Conservation (phyloP, 1,140 invertebrate genomes). For the Calycopis cecrops region DNA sequence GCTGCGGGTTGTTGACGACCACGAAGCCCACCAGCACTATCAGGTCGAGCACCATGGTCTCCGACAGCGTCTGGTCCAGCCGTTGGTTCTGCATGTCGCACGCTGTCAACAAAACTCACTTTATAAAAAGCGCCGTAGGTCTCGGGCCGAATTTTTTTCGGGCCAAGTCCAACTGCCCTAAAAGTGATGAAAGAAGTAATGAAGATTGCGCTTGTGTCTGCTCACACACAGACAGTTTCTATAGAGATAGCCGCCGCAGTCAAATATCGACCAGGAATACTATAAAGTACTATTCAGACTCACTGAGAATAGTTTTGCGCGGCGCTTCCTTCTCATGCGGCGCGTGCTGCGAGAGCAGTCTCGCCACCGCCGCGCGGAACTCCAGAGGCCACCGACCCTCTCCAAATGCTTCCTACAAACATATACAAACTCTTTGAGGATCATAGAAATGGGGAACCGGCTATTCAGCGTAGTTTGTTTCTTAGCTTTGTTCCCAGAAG, state of each 20-base stretch:
- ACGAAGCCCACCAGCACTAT: slow-evolving; percentile 74
- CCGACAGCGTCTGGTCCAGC: slow-evolving; percentile 51
- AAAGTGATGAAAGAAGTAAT: too few relatives aligned
- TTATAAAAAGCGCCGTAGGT: too few relatives aligned
- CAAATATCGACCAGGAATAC: too few relatives aligned
- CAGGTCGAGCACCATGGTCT: slow-evolving; percentile 74
- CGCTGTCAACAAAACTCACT: not conserved
- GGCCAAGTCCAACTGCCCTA: too few relatives aligned
- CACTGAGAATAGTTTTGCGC: slow-evolving; percentile 19
- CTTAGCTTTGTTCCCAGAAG: too few relatives aligned
- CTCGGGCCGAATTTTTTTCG: too few relatives aligned
- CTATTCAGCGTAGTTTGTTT: too few relatives aligned
- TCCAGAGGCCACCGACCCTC: slow-evolving; percentile 62
- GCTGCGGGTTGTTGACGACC: slow-evolving; percentile 70
- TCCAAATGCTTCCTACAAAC: slow-evolving; percentile 57
- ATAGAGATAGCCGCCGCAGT: too few relatives aligned
- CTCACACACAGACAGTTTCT: too few relatives aligned
- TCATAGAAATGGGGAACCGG: too few relatives aligned
- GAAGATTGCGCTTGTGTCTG: too few relatives aligned
- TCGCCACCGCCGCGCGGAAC: slow-evolving; percentile 54
- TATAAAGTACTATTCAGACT: too few relatives aligned
- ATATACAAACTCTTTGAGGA: slow-evolving; percentile 16
- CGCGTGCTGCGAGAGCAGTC: slow-evolving; percentile 57
- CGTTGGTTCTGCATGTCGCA: slow-evolving; percentile 29
- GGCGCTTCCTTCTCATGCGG: slow-evolving; percentile 59